Conservation (phyloP, 2,797 vertebrate genomes). For the Cyclura pinguis region DNA sequence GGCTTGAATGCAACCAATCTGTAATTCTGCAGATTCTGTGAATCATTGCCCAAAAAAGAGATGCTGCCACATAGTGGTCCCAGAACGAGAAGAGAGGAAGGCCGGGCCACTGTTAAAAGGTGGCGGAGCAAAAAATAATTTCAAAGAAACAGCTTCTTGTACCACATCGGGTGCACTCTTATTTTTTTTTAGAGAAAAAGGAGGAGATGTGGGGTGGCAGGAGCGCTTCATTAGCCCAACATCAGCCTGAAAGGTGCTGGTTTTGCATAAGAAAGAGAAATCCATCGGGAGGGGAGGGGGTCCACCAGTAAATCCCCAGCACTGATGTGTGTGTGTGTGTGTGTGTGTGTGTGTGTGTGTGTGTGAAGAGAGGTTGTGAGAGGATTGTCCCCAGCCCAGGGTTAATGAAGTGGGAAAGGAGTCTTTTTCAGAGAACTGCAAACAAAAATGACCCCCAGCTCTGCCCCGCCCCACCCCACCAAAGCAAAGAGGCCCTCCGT, state of each 20-base stretch:
- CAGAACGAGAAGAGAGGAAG: too few relatives aligned
- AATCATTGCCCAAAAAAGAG: too few relatives aligned
- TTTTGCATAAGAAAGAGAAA: conserved; percentile 92
- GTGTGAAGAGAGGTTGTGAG: conserved; percentile 15
- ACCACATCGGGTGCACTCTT: conserved; percentile 59
- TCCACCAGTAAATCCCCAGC: conserved; percentile 88
- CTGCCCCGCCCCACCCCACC: background rate
- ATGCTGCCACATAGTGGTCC: too few relatives aligned
- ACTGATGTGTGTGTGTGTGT: conserved; percentile 62
- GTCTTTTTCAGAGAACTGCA: conserved; percentile 90
- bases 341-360: conserved; percentile 9
- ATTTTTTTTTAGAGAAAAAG: conserved; percentile 46
- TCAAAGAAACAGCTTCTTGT: background rate
- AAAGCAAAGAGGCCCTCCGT: conserved; percentile 73
- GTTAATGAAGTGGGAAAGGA: conserved; percentile 99
- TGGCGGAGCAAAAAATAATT: background rate
- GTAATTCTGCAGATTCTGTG: too few relatives aligned
- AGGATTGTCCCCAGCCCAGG: conserved; percentile 89
- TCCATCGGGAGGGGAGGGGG: conserved; percentile 65
- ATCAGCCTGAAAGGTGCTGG: conserved; percentile 81
- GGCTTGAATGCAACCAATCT: too few relatives aligned
- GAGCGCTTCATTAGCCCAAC: conserved; percentile 85
- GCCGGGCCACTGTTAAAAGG: background rate
- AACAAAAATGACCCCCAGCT: conserved; percentile 77
- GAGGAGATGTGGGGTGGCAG: conserved; percentile 76